Percentiles rank a stretch among this genome's conserved stretches.
Conservation (phyloP, 2,113 vertebrate genomes). For the Scalopus aquaticus region DNA sequence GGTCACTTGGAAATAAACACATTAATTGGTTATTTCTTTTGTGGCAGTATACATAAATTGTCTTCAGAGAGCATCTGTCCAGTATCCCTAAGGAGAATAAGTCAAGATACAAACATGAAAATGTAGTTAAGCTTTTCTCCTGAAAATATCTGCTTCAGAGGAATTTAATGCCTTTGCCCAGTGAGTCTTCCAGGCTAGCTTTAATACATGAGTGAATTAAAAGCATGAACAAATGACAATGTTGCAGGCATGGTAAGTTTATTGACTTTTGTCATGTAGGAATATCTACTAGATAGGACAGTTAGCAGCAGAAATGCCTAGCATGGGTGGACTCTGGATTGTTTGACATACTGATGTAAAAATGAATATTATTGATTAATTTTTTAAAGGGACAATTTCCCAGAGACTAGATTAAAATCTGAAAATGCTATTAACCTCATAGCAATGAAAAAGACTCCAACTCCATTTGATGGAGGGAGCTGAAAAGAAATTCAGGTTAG, state of each 20-base stretch:
- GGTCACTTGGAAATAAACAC: conserved; percentile 48
- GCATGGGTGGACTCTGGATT: conserved; percentile 62
- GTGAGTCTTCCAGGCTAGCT: conserved; percentile 53
- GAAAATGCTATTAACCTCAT: conserved; percentile 82
- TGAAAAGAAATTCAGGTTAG: conserved; percentile 80
- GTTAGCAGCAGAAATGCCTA: conserved; percentile 65
- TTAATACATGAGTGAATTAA: conserved; percentile 76
- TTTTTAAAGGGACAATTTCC: conserved; percentile 80
- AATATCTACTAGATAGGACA: conserved; percentile 57
- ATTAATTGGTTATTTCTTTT: conserved; percentile 65
- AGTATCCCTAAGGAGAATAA: conserved; percentile 41
- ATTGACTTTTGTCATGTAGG: conserved; percentile 69
- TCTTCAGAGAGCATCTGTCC: conserved; percentile 54
- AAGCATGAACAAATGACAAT: conserved; percentile 56
- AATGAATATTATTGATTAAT: conserved; percentile 83
- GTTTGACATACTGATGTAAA: conserved; percentile 77
- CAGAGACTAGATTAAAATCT: conserved; percentile 82
- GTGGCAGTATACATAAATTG: conserved; percentile 48
- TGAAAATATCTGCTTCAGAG: conserved; percentile 68
- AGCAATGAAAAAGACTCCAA: conserved; percentile 77
- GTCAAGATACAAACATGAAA: conserved; percentile 51
- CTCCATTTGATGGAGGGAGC: conserved; percentile 72
- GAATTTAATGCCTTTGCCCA: conserved; percentile 63
- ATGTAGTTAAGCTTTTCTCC: conserved; percentile 68
- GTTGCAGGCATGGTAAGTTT: conserved; percentile 55